phyloP scores from a whole-genome alignment of 1,140 invertebrate species.

The Dreissena polymorpha region DNA sequence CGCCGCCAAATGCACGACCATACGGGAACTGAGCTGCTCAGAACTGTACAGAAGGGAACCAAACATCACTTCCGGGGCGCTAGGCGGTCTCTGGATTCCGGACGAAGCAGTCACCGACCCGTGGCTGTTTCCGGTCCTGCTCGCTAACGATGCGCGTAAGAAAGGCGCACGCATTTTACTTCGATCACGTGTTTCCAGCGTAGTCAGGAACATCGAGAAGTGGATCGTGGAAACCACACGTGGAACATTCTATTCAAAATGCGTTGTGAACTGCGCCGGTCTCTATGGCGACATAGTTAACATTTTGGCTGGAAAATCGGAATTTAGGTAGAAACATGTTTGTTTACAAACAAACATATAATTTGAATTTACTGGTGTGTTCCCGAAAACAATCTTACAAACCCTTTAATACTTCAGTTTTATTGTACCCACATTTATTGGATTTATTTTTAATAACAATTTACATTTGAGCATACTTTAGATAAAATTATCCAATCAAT shows the following conservation, averaged over 20 bases:
- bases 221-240: slow-evolving; percentile 49
- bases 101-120: slow-evolving; percentile 66
- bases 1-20: background rate
- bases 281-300: slow-evolving; percentile 72
- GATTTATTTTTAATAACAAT: too few species aligned
- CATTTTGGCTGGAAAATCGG: slow-evolving; percentile 58
- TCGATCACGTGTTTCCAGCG: background rate
- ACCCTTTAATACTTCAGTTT: too few species aligned
- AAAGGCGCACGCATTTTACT: slow-evolving; percentile 61
- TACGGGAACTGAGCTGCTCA: slow-evolving; percentile 47
- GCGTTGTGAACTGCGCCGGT: slow-evolving; percentile 71
- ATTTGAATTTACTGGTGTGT: too few species aligned
- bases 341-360: too few species aligned
- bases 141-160: slow-evolving; percentile 63
- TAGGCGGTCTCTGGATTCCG: slow-evolving; percentile 66
- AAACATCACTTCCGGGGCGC: slow-evolving; percentile 44
- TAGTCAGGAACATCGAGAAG: background rate
- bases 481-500: too few species aligned
- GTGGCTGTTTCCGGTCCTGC: slow-evolving; percentile 59
- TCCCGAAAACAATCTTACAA: too few species aligned
- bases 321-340: slow-evolving; percentile 61
- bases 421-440: too few species aligned
- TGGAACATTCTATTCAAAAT: slow-evolving; percentile 35
- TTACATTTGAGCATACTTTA: too few species aligned
- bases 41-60: slow-evolving; percentile 62